A percentile compares a stretch with the other conserved stretches of the same genome.
These are phyloP conservation scores for Salvator merianae DNA, from an alignment of 2,113 vertebrate species.

Conservation along the genomic window DNA sequence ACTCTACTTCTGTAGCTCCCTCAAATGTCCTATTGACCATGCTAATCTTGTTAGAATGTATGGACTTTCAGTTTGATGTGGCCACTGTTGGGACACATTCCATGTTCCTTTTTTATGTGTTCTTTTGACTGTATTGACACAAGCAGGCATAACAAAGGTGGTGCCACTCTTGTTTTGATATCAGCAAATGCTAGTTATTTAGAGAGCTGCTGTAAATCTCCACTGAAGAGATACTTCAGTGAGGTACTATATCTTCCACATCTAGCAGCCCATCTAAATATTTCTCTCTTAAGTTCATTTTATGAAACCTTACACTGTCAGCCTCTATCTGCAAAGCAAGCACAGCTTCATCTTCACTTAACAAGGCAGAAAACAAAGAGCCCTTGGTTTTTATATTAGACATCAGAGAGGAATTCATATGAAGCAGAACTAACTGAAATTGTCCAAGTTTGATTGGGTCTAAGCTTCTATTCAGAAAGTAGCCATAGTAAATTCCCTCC, in stretches of 20 bases:
- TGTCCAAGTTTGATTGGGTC: constrained; percentile 30
- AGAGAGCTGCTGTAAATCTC: constrained; percentile 48
- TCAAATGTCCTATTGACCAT: background rate
- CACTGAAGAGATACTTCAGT: constrained; percentile 42
- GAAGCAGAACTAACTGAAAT: constrained; percentile 48
- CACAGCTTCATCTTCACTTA: constrained; percentile 41
- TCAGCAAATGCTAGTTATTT: background rate
- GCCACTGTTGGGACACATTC: background rate
- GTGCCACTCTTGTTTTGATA: constrained; percentile 6
- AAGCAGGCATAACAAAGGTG: background rate
- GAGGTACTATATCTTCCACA: background rate
- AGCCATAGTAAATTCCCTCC: no score
- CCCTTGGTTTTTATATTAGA: constrained; percentile 45
- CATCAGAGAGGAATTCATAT: constrained; percentile 39
- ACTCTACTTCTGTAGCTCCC: background rate
- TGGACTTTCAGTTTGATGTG: background rate
- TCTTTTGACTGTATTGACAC: background rate
- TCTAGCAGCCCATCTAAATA: constrained; percentile 36
- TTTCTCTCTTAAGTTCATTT: constrained; percentile 52
- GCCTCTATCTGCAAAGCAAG: constrained; percentile 56
- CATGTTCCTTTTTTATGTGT: background rate
- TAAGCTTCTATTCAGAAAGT: background rate
- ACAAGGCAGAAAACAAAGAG: constrained; percentile 47
- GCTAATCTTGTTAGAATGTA: background rate
- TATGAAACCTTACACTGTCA: constrained; percentile 41